Conservation (phyloP, 2,888 invertebrate genomes). For the Cloeon dipterum region DNA sequence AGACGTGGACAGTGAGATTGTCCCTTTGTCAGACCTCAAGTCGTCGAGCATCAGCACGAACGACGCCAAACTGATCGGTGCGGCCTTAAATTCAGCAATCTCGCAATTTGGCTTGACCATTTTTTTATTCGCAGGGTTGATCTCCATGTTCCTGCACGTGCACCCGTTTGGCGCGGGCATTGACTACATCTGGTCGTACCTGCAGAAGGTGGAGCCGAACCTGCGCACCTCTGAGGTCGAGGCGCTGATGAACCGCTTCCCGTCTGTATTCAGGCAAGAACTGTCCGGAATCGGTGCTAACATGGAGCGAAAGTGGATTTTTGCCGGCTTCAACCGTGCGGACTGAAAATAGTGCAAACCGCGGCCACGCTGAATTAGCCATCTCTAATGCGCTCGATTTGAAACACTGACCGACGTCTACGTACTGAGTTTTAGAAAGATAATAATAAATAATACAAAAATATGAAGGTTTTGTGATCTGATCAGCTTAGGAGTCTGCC, state of each 20-base stretch:
- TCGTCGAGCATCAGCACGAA: slow-evolving; percentile 18
- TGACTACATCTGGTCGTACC: slow-evolving; percentile 76
- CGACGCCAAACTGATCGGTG: slow-evolving; percentile 56
- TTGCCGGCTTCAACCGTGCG: slow-evolving; percentile 35
- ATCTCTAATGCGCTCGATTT: too few relatives aligned
- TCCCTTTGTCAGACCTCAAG: slow-evolving; percentile 11
- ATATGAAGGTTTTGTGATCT: too few relatives aligned
- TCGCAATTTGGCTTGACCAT: too few relatives aligned
- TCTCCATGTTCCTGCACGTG: slow-evolving; percentile 74
- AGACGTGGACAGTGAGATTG: slow-evolving; percentile 3
- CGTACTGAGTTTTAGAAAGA: too few relatives aligned
- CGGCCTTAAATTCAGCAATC: too few relatives aligned
- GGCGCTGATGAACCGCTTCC: slow-evolving; percentile 49
- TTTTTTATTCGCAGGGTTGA: slow-evolving; percentile 27
- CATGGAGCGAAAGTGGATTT: slow-evolving; percentile 70
- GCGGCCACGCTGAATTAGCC: too few relatives aligned
- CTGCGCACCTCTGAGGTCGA: slow-evolving; percentile 54
- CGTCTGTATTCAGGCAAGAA: slow-evolving; percentile 56
- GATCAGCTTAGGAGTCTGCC: too few relatives aligned
- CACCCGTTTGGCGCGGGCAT: slow-evolving; percentile 83
- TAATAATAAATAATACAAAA: too few relatives aligned
- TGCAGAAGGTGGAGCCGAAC: slow-evolving; percentile 53
- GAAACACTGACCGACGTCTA: too few relatives aligned
- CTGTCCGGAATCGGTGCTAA: slow-evolving; percentile 64
- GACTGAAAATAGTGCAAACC: too few relatives aligned